Conservation (phyloP, 2,113 vertebrate genomes). For the Oncorhynchus gorbuscha region DNA sequence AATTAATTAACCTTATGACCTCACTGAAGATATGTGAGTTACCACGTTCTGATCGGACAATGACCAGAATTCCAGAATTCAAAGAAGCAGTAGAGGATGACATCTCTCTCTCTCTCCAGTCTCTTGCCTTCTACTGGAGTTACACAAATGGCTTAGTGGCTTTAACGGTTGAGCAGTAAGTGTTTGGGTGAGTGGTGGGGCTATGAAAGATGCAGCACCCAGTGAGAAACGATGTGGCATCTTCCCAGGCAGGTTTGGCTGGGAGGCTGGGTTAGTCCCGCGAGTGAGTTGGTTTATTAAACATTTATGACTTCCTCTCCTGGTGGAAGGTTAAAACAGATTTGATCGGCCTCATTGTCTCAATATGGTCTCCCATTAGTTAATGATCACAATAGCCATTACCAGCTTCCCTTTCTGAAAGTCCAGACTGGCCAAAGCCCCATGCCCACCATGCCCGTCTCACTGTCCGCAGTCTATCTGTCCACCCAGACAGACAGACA, state of each 20-base stretch:
- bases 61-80: neutral
- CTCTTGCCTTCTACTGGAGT: neutral
- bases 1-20: neutral
- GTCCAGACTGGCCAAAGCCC: neutral
- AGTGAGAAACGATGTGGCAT: neutral
- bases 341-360: too few relatives aligned
- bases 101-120: neutral
- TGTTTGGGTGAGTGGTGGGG: neutral
- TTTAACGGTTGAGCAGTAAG: neutral
- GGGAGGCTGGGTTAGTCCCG: neutral
- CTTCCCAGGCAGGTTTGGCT: neutral
- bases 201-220: conserved; percentile 1
- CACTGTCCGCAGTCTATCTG: neutral
- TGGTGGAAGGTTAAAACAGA: neutral
- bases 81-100: neutral
- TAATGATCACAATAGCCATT: neutral
- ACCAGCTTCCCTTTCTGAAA: neutral
- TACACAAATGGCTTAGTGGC: neutral
- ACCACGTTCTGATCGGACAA: neutral
- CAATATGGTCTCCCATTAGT: too few relatives aligned
- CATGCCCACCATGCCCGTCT: neutral
- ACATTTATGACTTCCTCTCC: conserved; percentile 1
- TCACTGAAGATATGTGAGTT: neutral
- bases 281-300: conserved; percentile 27
- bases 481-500: neutral